Percentiles rank a stretch among this genome's conserved stretches.
phyloP scores from a whole-genome alignment of 2,888 invertebrate genomes.

The Adelphocoris suturalis region DNA sequence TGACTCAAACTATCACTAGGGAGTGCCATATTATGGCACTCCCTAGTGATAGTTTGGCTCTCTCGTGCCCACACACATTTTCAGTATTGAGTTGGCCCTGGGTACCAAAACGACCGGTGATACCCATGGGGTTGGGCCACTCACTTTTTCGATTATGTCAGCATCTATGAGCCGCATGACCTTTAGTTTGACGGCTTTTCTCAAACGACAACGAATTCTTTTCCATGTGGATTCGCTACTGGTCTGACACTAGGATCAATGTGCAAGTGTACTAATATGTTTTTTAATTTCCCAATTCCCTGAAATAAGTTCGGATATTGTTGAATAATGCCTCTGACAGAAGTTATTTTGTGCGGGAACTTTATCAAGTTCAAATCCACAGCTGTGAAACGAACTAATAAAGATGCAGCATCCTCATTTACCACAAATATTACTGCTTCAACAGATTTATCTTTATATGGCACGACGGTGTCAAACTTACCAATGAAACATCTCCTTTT shows the following conservation, averaged over 20 bases:
- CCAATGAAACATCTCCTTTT: too few species aligned
- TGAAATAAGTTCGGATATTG: constrained; percentile 32
- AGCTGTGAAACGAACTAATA: neutral
- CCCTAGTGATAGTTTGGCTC: constrained; percentile 44
- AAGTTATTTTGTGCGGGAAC: neutral
- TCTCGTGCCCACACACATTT: constrained; percentile 51
- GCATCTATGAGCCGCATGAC: neutral
- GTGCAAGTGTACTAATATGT: neutral
- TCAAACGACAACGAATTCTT: constrained; percentile 2
- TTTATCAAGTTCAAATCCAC: neutral
- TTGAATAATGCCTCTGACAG: neutral
- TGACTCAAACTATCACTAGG: constrained; percentile 44
- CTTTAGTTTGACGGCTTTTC: neutral
- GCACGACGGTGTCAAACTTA: neutral
- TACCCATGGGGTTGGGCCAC: constrained; percentile 49
- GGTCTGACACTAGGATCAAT: neutral
- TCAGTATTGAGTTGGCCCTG: neutral
- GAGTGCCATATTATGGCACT: constrained; percentile 48
- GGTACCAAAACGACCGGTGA: constrained; percentile 35
- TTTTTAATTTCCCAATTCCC: constrained; percentile 31
- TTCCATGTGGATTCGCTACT: neutral
- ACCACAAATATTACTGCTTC: neutral
- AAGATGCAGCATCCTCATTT: neutral
- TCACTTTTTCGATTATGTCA: constrained; percentile 50
- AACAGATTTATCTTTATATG: neutral